These are phyloP conservation scores for Heteromurus nitidus DNA, from an alignment of 2,888 invertebrate genomes.

Conservation along the genomic window DNA sequence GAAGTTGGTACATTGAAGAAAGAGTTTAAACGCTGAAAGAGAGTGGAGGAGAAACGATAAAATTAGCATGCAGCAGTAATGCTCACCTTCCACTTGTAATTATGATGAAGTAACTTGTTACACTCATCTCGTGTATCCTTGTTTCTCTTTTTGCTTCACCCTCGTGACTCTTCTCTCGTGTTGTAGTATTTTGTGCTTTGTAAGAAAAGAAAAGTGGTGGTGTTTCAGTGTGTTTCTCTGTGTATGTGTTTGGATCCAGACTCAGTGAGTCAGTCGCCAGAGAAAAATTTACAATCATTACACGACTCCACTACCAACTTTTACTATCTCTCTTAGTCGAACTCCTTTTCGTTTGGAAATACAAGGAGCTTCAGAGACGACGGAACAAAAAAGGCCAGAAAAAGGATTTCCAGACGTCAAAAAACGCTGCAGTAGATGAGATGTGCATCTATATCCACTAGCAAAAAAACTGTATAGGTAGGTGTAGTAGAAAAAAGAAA, in stretches of 20 bases:
- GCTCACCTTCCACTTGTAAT: slow-evolving; percentile 36
- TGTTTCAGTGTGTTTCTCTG: too few species aligned
- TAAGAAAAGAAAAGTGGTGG: neutral
- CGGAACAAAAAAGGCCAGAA: slow-evolving; percentile 10
- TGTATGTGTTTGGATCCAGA: too few species aligned
- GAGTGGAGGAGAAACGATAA: slow-evolving; percentile 5
- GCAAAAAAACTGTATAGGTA: slow-evolving; percentile 20
- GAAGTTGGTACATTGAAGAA: neutral
- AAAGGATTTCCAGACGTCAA: slow-evolving; percentile 29
- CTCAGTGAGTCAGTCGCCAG: slow-evolving; percentile 18
- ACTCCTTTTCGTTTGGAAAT: neutral
- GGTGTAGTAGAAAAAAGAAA: neutral
- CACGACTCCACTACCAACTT: slow-evolving; percentile 22
- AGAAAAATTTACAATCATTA: slow-evolving; percentile 54
- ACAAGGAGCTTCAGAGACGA: slow-evolving; percentile 5
- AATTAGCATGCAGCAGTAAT: slow-evolving; percentile 29
- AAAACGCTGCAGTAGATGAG: neutral
- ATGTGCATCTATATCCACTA: neutral
- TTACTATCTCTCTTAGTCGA: neutral
- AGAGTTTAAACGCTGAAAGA: neutral
- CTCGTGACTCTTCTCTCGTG: neutral
- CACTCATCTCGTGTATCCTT: slow-evolving; percentile 5
- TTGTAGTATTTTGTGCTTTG: slow-evolving; percentile 7
- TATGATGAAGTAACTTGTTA: slow-evolving; percentile 33
- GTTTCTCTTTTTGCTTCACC: slow-evolving; percentile 4